Evolutionary conservation across 2,888 invertebrate species (phyloP), one percentile per base, ranked within the genome.

Genomic region (Cantharis rustica): DNA sequence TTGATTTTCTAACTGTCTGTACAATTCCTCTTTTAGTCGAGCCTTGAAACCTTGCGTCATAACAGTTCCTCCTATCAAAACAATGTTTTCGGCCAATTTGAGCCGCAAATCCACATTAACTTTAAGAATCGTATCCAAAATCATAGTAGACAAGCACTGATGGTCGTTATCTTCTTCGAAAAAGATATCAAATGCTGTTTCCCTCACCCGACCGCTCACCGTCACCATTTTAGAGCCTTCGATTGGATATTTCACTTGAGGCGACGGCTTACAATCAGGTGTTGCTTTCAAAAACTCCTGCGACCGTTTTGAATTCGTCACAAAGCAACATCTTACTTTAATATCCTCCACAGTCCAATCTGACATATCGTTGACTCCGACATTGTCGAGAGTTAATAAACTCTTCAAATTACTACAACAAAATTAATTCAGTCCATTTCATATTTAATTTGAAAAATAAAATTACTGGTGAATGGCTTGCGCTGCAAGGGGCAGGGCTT

Each of bases 301-400:
- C 1, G 95, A 93, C 81, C 97, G 91, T 71, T 92, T 91, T 47
- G 92, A 90, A 31, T 91, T 93, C 1, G 95, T 95, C 15, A 97
- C 96, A 89, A 98, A 97, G 87, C 98, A 98, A 16, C 95, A 93
- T 80, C 96, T 92, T 16, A 96, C 95, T 89, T 93, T 93, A 69
- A 96, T 94, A 85, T 96, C 95, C 88, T 96, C 96, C 16, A 96
- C 86, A 26, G 92, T 88, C 15, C 88, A 85, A 7, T 92, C 91
- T 0, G 90, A 85, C 16, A 94, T 88, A 20, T 89, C 84, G 15
- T 84, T 83, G 11, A 92, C 86, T 17, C 89, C 89, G 1, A 87
- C 84, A 80, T 92, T 86, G 79, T 90, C 89, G 68, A 84, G 85
- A 79, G 88, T 87, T 64, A 94, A 86, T 73, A 87, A 77, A 3